Base-by-base conservation (phyloP, 2,888 invertebrate species). In the Metellina segmentata region DNA sequence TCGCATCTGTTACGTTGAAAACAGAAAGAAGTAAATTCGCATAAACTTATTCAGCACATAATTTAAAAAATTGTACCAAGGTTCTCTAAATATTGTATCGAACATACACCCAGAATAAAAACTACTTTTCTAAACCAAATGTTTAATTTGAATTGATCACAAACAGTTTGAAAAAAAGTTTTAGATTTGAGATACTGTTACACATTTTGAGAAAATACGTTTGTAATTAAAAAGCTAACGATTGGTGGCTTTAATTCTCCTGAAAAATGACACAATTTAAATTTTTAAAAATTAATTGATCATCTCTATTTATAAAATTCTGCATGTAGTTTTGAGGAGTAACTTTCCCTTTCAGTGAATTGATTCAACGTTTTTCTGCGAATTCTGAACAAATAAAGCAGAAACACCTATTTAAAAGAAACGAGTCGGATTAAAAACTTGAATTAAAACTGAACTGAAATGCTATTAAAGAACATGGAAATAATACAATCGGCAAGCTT, bases 351-450 rank as follows among this genome's bases (percentile, higher is more conserved):
- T 70, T 78, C 7, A 13, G 13, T 78, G 61, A 77, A 85, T 61
- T 74, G 85, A 85, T 85, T 85, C 74, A 75, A 53, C 48, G 16
- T 85, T 78, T 86, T 70, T 71, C 49, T 71, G 48, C 7, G 9
- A 69, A 13, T 16, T 20, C 34, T 52, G 52, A 34, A 70, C 49
- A 75, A 78, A 86, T 78, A 78, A 77, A 78, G 69, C 74, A 52
- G 85, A 72, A 75, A 78, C 19, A 86, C 69, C 77, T 86, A 86
- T 51, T 86, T 78, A 86, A 86, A 85, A 86, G 49, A 78, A 72
- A 86, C 74, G 61, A 69, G 16, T 49, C 16, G 61, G 74, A 88
- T 88, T 88, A 81, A 88, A 88, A 74, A 20, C 69, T 72, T 34
- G 88, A 81, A 87, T 81, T 87, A 81, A 88, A 88, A 74, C 70